A percentile compares a stretch with the other conserved stretches of the same genome.
phyloP scores from a whole-genome alignment of 2,888 invertebrate genomes.

The Sphaeridia pumilis region DNA sequence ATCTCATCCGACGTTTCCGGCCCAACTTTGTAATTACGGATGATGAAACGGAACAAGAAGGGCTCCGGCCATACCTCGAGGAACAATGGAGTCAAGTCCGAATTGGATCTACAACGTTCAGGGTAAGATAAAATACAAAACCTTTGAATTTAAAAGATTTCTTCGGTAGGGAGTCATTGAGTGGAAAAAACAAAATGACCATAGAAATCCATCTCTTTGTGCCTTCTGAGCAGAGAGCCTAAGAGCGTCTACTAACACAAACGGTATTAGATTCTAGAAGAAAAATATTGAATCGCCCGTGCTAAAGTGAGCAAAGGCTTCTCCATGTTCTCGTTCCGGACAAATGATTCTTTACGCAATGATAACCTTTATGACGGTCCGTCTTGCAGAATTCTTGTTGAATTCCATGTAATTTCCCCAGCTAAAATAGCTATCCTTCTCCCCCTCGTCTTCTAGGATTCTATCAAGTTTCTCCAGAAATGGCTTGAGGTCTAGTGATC shows the following conservation, averaged over 20 bases:
- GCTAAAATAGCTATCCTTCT: no score
- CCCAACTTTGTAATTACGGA: conserved; percentile 66
- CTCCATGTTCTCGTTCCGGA: no score
- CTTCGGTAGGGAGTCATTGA: neutral
- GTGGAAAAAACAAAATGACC: neutral
- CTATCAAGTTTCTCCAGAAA: no score
- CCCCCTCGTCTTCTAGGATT: no score
- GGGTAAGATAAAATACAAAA: conserved; percentile 46
- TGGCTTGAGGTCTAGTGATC: no score
- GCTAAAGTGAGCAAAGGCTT: no score
- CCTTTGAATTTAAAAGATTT: neutral
- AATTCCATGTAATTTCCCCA: neutral
- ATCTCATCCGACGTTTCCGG: conserved; percentile 66
- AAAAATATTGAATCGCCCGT: no score
- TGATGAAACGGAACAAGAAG: conserved; percentile 7
- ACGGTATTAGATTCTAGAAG: no score
- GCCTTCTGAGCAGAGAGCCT: neutral
- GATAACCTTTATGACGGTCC: neutral
- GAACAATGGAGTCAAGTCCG: conserved; percentile 53
- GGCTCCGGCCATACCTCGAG: conserved; percentile 54
- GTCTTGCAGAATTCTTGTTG: no score
- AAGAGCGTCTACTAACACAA: no score
- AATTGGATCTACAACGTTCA: conserved; percentile 54
- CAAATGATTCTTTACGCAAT: neutral
- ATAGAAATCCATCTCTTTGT: neutral